Base-by-base conservation (phyloP, 2,888 invertebrate species). In the Digitonthophagus gazella region DNA sequence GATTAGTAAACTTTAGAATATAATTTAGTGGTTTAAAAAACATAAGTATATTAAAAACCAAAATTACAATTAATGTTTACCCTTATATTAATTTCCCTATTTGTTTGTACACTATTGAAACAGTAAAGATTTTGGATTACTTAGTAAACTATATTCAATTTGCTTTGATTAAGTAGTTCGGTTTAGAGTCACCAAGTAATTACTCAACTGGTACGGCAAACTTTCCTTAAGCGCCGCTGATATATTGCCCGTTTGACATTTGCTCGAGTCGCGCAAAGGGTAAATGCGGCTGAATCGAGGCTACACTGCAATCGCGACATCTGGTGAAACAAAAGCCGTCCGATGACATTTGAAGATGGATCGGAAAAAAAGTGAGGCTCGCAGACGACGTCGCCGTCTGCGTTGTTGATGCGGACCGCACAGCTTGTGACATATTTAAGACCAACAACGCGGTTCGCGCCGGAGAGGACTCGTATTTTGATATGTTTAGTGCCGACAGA, bases 401-500 rank as follows among this genome's bases (percentile, higher is more conserved):
- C 28, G 28, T 44, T 44, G 28, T 11, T 44, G 6, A 6, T 44
- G 11, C 28, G 11, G 11, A 44, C 28, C 28, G 11, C 28, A 44
- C 28, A 44, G 11, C 28, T 44, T 11, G 28, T 44, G 28, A 44
- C 28, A 44, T 44, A 44, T 44, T 44, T 44, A 44, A 44, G 28
- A 44, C 28, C 11, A 61, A 18, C 44, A 11, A 1, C 19, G 55
- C 55, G 18, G 55, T 44, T 44, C 44, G 63, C 22, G 8, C 2
- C 3, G 14, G 18, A 55, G 15, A 65, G 54, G 65, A 65, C 65
- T 56, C 5, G 4, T 19, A 56, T 14, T 16, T 19, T 22, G 44
- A 44, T 18, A 11, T 22, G 44, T 19, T 28, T 44, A 44, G 28
- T 44, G 28, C 11, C 22, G 14, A 18, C 14, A 64, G 74, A 76